These are phyloP conservation scores for Fopius arisanus DNA, from an alignment of 1,140 invertebrate species.

Conservation along the genomic window DNA sequence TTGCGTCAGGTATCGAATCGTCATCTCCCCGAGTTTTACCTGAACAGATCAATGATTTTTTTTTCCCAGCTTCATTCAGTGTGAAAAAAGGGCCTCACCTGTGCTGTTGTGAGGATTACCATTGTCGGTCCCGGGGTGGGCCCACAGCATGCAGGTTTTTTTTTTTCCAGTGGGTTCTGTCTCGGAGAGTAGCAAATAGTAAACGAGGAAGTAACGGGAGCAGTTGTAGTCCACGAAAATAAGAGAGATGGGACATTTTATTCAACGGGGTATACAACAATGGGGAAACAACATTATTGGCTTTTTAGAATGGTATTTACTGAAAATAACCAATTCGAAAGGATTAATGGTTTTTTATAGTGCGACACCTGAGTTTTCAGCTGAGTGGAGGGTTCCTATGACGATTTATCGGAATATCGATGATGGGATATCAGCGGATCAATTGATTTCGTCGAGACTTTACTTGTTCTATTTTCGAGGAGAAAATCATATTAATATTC, in stretches of 20 bases:
- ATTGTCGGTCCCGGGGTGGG: slow-evolving; percentile 50
- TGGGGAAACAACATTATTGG: slow-evolving; percentile 64
- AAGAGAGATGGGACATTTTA: slow-evolving; percentile 8
- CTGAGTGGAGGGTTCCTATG: not conserved
- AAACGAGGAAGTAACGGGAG: slow-evolving; percentile 28
- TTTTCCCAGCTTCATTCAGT: slow-evolving; percentile 42
- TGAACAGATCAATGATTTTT: slow-evolving; percentile 35
- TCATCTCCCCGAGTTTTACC: slow-evolving; percentile 8
- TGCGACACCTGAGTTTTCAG: slow-evolving; percentile 44
- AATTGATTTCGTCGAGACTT: no score
- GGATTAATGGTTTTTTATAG: slow-evolving; percentile 47
- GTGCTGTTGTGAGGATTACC: slow-evolving; percentile 61
- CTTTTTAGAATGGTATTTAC: slow-evolving; percentile 66
- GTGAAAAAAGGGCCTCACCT: slow-evolving; percentile 57
- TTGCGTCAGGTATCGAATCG: slow-evolving; percentile 14
- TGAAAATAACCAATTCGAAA: slow-evolving; percentile 65
- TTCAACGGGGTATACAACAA: slow-evolving; percentile 44
- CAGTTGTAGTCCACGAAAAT: slow-evolving; percentile 40
- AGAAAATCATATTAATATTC: no score
- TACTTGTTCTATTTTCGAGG: no score
- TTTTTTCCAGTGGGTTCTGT: not conserved
- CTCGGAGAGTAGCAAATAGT: slow-evolving; percentile 15
- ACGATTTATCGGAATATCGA: not conserved
- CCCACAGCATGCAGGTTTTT: slow-evolving; percentile 41
- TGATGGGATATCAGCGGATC: no score